Base-by-base conservation (phyloP, 2,888 invertebrate genomes). In the Pterostichus madidus region DNA sequence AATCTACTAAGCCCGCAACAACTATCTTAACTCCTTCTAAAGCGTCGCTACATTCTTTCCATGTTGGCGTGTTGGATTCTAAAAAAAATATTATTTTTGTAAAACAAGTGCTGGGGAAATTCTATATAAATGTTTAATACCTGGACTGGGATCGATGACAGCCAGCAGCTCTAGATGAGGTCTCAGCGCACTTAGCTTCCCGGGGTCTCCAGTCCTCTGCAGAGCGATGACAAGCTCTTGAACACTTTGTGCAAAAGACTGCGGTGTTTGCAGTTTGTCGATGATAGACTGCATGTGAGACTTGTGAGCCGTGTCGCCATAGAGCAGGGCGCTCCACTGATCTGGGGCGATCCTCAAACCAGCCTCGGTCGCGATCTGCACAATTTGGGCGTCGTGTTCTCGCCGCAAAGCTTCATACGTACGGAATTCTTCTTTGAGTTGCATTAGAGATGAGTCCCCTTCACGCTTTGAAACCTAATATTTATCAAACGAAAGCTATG, bases 351-450 rank as follows among this genome's bases (percentile, higher is more conserved):
- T 99, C 83, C 99, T 92, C 31, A 99, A 91, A 0, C 99, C 99
- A 0, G 99, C 98, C 90, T 99, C 99, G 0, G 97, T 96, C 0
- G 99, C 99, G 84, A 99, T 99, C 90, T 98, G 98, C 4, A 99
- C 99, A 86, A 99, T 98, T 90, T 99, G 99, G 8, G 98, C 96
- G 90, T 99, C 99, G 89, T 99, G 99, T 88, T 99, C 99, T 0
- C 98, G 92, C 6, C 99, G 92, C 79, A 99, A 89, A 0, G 97
- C 94, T 86, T 99, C 98, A 89, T 99, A 99, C 0, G 96, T 96
- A 13, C 99, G 94, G 89, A 98, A 99, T 89, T 99, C 99, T 87
- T 98, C 98, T 89, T 98, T 98, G 15, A 99, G 90, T 89, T 99
- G 98, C 99, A 99, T 99, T 84, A 99, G 90, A 0, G 99, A 99